Base-by-base conservation (phyloP, 2,797 vertebrate genomes). In the Vespertilio murinus region DNA sequence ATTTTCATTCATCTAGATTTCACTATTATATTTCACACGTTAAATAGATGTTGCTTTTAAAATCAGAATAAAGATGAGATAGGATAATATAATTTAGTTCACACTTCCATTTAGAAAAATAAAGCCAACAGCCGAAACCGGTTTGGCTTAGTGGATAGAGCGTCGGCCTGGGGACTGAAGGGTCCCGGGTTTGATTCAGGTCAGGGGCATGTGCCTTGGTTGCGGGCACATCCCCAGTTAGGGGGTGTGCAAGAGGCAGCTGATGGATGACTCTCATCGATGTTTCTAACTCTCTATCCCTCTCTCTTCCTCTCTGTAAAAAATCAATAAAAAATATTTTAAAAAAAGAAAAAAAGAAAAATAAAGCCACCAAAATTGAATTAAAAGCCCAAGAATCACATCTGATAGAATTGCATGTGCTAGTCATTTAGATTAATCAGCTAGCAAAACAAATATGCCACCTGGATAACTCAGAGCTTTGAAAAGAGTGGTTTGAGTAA, bases 391-490 rank as follows among this genome's bases (percentile, higher is more conserved):
- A 79, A 87, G 52, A 92, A 77, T 75, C 18, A 80, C 8, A 61
- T 75, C 20, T 82, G 65, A 75, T 77, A 80, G 8, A 93, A 33
- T 6, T 25, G 14, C 89, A 75, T 49, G 22, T 18, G n/a, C 30
- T 86, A 85, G 75, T 89, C 42, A 87, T 86, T 95, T 93, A 83
- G 17, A 92, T 90, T 80, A 88, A 74, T 94, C 84, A 93, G 70
- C 52, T 87, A 30, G 30, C 28, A 86, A 91, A 89, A 42, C 8
- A 86, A 86, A 95, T 86, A 82, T 67, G 14, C 3, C 65, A 91
- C 40, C 92, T 61, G 88, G 52, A 74, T 86, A 91, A 67, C 42
- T 71, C 73, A 91, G 33, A 59, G 35, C 9, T 61, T 94, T 73
- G 73, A 75, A 86, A 88, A 6, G 65, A 87, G 64, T 91, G 54